Base-by-base conservation (phyloP, 1,140 invertebrate species). In the Campodea augens region DNA sequence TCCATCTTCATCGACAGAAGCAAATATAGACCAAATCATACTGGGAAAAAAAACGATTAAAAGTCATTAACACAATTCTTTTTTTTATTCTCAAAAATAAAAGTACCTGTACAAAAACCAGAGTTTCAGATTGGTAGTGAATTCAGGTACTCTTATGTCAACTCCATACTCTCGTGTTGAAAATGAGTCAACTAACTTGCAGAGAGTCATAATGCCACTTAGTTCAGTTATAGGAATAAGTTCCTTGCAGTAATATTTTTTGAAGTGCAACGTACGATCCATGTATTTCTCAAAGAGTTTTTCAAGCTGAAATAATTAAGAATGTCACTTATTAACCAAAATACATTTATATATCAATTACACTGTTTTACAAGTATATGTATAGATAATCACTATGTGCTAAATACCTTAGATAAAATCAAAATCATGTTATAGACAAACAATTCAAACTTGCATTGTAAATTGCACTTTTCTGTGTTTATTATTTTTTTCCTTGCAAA, bases 1-100 rank as follows among this genome's bases (percentile, higher is more conserved):
- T n/a, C 83, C 74, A 2, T 77, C 74, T 52, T 88, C 82, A 59
- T 87, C 75, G 12, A 87, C 74, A 0, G 75, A 75, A 5, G 71
- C 72, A 55, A 80, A 83, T 25, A 89, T 63, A 3, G 82, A 86
- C 85, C 85, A 90, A 49, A 86, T 77, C 62, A 86, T 58, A 42
- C 75, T 74, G 51, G 15, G 59, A 52, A 7, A 42, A 42, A 43
- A 42, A n/a, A n/a, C n/a, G 12, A 47, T 47, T 24, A 47, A 13
- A 51, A 25, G 41, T 49, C 24, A 38, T 25, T 21, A 2, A 39
- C 44, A 40, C 22, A 44, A 49, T 44, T 49, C 27, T 2, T 22
- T 21, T n/a, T 36, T 20, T 44, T 15, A 44, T 42, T 2, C 22
- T 47, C 3, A 20, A 36, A 5, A 29, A 10, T 0, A 18, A 45